phyloP scores from a whole-genome alignment of 2,888 invertebrate species.

The Dichetophora obliterata region DNA sequence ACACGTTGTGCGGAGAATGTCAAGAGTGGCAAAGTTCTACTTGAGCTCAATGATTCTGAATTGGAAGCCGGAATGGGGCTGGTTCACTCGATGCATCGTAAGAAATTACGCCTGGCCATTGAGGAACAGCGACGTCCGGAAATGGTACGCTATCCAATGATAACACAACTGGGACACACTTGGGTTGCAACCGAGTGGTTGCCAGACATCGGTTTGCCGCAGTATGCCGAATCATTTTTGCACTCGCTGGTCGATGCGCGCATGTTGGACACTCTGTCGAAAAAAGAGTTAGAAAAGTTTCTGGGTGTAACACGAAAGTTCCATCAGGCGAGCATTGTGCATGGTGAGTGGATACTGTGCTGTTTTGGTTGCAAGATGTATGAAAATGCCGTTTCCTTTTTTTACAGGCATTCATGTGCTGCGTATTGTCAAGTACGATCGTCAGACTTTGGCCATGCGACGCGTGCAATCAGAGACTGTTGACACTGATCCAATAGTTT shows the following conservation, averaged over 20 bases:
- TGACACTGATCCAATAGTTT: conserved; percentile 92
- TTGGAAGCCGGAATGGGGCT: conserved; percentile 92
- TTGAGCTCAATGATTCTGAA: conserved; percentile 92
- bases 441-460: conserved; percentile 88
- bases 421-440: conserved; percentile 91
- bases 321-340: conserved; percentile 94
- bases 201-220: conserved; percentile 88
- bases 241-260: conserved; percentile 93
- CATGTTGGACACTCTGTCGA: conserved; percentile 91
- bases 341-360: conserved; percentile 72
- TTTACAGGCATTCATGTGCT: conserved; percentile 81
- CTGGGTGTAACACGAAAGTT: conserved; percentile 93
- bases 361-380: background rate
- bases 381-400: background rate
- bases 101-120: conserved; percentile 92
- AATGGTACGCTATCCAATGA: conserved; percentile 87
- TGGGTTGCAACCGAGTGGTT: conserved; percentile 96
- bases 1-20: conserved; percentile 92
- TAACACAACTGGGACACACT: conserved; percentile 88
- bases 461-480: conserved; percentile 89
- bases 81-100: conserved; percentile 91
- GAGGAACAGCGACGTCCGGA: conserved; percentile 92
- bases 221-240: conserved; percentile 90
- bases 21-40: conserved; percentile 94
- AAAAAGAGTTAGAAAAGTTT: conserved; percentile 94